Evolutionary conservation across 2,888 invertebrate genomes (phyloP).

Genomic region (Nymphalis c-album): DNA sequence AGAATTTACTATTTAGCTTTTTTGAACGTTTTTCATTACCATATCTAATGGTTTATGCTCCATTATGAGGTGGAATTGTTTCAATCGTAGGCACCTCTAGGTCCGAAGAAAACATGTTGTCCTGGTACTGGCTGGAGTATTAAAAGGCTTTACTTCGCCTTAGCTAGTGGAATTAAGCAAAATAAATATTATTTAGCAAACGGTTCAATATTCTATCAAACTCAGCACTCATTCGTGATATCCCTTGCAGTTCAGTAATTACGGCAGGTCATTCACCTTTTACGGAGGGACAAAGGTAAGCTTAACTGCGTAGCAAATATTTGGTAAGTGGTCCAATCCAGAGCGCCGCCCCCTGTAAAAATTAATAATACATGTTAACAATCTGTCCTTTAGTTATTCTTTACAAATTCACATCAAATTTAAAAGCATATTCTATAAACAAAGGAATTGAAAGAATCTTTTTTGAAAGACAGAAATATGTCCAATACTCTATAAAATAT

Average conservation of each 20-base stretch:
- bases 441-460: conserved; percentile 6
- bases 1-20: too few relatives aligned
- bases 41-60: too few relatives aligned
- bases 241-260: conserved; percentile 1
- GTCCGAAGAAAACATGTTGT: too few relatives aligned
- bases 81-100: too few relatives aligned
- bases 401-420: neutral
- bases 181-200: neutral
- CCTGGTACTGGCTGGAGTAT: too few relatives aligned
- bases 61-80: too few relatives aligned
- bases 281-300: neutral
- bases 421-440: conserved; percentile 1
- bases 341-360: too few relatives aligned
- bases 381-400: neutral
- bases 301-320: neutral
- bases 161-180: neutral
- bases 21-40: too few relatives aligned
- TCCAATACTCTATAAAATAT: conserved; percentile 30
- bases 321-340: neutral
- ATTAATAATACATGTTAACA: neutral
- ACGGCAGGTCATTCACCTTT: neutral
- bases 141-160: neutral
- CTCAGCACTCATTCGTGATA: neutral
- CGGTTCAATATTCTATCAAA: neutral
- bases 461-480: conserved; percentile 18